A percentile compares a stretch with the other conserved stretches of the same genome.
Evolutionary conservation across 2,888 invertebrate genomes (phyloP).

Genomic region (Timema cristinae): DNA sequence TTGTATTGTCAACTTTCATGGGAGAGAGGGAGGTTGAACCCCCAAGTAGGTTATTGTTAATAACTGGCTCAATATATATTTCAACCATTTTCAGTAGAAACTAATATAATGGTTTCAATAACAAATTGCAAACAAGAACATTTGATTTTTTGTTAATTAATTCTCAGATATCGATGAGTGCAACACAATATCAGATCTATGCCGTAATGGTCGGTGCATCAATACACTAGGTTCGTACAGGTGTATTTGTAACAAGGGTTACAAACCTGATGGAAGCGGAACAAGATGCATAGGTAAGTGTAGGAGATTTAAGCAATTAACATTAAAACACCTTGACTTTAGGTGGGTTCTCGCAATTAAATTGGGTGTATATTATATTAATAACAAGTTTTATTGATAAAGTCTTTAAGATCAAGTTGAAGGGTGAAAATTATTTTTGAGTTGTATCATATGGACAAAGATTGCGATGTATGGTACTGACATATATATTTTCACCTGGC

Average conservation of each 20-base stretch:
- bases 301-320: not conserved
- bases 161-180: conserved; percentile 77
- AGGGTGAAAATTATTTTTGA: too few species aligned
- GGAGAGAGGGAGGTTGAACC: too few species aligned
- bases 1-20: too few species aligned
- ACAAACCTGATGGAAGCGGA: conserved; percentile 62
- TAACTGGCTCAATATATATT: not conserved
- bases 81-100: not conserved
- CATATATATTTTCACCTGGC: too few species aligned
- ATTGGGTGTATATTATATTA: too few species aligned
- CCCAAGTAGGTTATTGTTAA: too few species aligned
- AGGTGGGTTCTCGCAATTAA: too few species aligned
- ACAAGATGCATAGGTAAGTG: conserved; percentile 62
- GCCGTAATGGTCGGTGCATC: conserved; percentile 75
- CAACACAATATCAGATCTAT: conserved; percentile 70
- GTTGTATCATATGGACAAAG: too few species aligned
- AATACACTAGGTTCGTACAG: conserved; percentile 82
- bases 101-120: not conserved
- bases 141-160: conserved; percentile 27
- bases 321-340: too few species aligned
- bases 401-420: too few species aligned
- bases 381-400: too few species aligned
- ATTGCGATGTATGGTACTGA: too few species aligned
- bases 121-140: not conserved
- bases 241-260: conserved; percentile 75